A percentile compares a stretch with the other conserved stretches of the same genome.
Evolutionary conservation across 2,888 invertebrate genomes (phyloP).

Genomic region (Macrophya annulata): DNA sequence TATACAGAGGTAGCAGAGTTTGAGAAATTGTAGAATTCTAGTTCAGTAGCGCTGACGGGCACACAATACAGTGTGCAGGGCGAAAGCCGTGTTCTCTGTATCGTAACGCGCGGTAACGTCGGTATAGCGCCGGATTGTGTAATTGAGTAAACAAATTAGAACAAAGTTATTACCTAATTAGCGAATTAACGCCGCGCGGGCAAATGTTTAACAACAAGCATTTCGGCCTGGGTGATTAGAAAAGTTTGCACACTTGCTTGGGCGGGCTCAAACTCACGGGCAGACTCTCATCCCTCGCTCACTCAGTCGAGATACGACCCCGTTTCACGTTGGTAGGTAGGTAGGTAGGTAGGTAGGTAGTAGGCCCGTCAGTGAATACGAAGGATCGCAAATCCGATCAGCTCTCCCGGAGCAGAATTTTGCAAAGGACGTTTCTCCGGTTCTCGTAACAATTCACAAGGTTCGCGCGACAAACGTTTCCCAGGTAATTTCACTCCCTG

Average conservation of each 20-base stretch:
- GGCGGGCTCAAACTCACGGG: neutral
- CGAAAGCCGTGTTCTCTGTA: constrained; percentile 14
- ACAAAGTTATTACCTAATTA: constrained; percentile 55
- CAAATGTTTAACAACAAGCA: constrained; percentile 50
- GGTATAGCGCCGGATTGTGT: constrained; percentile 41
- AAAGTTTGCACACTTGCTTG: constrained; percentile 39
- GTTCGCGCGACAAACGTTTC: constrained; percentile 36
- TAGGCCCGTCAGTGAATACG: neutral
- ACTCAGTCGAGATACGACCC: neutral
- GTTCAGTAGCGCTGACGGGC: constrained; percentile 39
- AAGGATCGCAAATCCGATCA: constrained; percentile 46
- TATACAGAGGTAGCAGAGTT: neutral
- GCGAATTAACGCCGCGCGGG: constrained; percentile 41
- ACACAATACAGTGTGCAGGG: constrained; percentile 13
- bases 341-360: no score
- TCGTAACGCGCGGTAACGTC: constrained; percentile 21
- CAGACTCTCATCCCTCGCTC: neutral
- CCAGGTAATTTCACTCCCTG: constrained; percentile 28
- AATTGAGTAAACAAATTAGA: constrained; percentile 55
- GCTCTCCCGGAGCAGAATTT: neutral
- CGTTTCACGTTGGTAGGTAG: neutral
- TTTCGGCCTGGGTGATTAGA: constrained; percentile 54
- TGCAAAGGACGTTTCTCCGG: neutral
- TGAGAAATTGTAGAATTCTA: constrained; percentile 39
- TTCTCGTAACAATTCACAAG: constrained; percentile 16